These are phyloP conservation scores for Gallinago undulata DNA, from an alignment of 2,113 vertebrate species.

Conservation along the genomic window DNA sequence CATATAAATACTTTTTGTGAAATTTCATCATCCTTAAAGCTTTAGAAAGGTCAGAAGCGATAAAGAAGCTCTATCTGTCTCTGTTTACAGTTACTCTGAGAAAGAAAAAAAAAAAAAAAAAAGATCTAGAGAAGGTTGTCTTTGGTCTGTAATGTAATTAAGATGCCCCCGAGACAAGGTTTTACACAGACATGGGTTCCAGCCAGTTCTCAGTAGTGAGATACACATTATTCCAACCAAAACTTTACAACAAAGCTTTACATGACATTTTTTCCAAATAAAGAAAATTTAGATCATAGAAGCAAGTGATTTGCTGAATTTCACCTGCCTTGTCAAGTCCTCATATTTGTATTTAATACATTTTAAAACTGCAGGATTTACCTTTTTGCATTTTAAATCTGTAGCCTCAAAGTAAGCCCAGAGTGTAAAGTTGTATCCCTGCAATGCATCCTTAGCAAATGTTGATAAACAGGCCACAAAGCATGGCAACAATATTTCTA, in stretches of 20 bases:
- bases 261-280: neutral
- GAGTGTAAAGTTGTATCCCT: neutral
- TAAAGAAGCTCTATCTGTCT: slow-evolving; percentile 20
- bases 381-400: neutral
- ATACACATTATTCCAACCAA: neutral
- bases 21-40: slow-evolving; percentile 40
- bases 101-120: neutral
- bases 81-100: neutral
- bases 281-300: neutral
- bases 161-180: neutral
- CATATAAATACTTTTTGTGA: slow-evolving; percentile 33
- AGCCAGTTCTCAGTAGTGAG: neutral
- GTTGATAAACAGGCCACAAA: neutral
- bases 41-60: slow-evolving; percentile 62
- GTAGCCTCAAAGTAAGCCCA: neutral
- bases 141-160: neutral
- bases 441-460: neutral
- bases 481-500: neutral
- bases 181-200: neutral
- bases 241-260: neutral
- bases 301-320: neutral
- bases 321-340: neutral
- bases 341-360: neutral
- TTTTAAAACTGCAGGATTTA: neutral
- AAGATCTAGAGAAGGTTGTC: neutral